phyloP scores from a whole-genome alignment of 2,797 vertebrate species.

The Esox lucius region DNA sequence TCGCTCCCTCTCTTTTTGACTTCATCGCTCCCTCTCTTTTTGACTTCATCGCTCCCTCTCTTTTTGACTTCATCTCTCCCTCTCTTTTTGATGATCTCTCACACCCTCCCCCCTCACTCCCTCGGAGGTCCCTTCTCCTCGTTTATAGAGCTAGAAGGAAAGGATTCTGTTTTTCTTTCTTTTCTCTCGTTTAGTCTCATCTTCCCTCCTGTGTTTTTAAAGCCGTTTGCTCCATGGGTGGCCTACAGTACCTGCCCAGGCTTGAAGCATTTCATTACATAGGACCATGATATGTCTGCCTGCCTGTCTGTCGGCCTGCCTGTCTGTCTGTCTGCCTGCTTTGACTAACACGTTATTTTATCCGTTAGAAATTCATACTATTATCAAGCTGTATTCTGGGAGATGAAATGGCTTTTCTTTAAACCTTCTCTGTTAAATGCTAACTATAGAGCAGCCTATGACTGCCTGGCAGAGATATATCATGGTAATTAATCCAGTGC shows the following conservation, averaged over 20 bases:
- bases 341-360: too few species aligned
- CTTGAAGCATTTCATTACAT: not conserved
- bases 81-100: not conserved
- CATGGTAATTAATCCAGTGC: too few species aligned
- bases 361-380: too few species aligned
- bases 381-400: too few species aligned
- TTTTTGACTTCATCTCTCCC: not conserved
- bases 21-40: too few species aligned
- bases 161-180: not conserved
- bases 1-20: too few species aligned
- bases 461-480: too few species aligned
- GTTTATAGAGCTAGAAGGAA: not conserved
- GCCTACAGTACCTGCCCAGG: not conserved
- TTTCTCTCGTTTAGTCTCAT: not conserved
- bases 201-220: not conserved
- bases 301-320: too few species aligned
- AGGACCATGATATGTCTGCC: not conserved
- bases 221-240: not conserved
- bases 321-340: not conserved
- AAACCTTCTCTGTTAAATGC: too few species aligned
- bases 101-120: not conserved
- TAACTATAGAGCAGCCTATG: too few species aligned
- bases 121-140: not conserved
- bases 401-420: too few species aligned
- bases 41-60: too few species aligned